These are phyloP conservation scores for Trypoxylus dichotomus DNA, from an alignment of 1,140 invertebrate species.

Conservation along the genomic window DNA sequence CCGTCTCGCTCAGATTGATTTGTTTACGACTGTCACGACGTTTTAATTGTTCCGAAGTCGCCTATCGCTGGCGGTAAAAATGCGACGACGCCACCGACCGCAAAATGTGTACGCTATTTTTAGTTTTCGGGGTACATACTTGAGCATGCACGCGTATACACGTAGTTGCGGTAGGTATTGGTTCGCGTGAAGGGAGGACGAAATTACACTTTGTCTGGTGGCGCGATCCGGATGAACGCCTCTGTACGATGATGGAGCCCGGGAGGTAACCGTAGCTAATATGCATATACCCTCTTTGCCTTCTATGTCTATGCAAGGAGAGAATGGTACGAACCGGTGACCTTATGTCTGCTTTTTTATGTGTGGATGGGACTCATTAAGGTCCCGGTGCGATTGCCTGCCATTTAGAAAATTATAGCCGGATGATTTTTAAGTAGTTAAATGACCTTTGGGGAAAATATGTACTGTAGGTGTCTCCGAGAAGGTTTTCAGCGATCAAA, in stretches of 20 bases:
- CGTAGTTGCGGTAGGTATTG: too few species aligned
- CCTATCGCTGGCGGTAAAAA: background rate
- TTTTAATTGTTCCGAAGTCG: conserved; percentile 23
- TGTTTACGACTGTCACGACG: conserved; percentile 10
- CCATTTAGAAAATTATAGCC: background rate
- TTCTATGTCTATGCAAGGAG: background rate
- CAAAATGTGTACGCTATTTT: background rate
- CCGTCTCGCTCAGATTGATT: conserved; percentile 14
- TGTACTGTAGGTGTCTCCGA: too few species aligned
- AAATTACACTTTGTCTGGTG: background rate
- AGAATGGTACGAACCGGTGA: background rate
- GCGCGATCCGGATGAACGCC: background rate
- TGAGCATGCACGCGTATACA: background rate
- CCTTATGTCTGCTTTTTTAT: background rate
- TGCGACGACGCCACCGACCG: background rate
- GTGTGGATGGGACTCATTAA: background rate
- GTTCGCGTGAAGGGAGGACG: background rate
- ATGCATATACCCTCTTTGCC: background rate
- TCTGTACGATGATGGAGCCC: background rate
- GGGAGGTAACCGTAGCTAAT: background rate
- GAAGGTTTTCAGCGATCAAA: too few species aligned
- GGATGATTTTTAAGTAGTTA: background rate
- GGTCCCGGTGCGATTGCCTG: background rate
- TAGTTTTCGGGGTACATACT: background rate
- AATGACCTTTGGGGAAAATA: background rate